Evolutionary conservation across 2,888 invertebrate species (phyloP), one percentile per base, ranked within the genome.

Genomic region (Aphodius sticticus): DNA sequence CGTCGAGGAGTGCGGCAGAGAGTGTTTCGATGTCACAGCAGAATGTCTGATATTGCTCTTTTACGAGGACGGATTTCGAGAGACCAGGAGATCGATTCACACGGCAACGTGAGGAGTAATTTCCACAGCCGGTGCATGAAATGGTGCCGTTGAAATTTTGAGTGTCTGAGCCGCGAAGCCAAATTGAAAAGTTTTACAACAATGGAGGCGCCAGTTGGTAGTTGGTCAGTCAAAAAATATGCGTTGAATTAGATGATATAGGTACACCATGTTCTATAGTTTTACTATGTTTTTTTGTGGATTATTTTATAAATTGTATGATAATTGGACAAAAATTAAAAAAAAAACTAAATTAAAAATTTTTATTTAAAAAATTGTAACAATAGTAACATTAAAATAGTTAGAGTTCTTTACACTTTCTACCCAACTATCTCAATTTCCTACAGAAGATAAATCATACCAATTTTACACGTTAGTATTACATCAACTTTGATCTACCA

Each of bases 1-100:
- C 53, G 53, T 2, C 7, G 53, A 53, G 53, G 12, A 53, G 53
- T 53, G 53, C 12, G 53, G 53, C 53, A 53, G 53, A 53, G 53
- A 53, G 53, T 9, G 53, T 53, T 53, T 53, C 53, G 53, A 53
- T 53, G 53, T 53, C 53, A 53, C 53, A 53, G 53, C 53, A 53
- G 53, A 53, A 53, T 53, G 53, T 53, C 53, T 53, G 53, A 53
- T 53, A 53, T 53, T 53, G 53, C 53, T 53, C 53, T 53, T 53
- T 53, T 53, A 53, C 53, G 53, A 53, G 3, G 53, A 53, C 9
- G 53, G 53, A 53, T 53, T 53, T 53, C 53, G 9, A 53, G 53
- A 53, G 53, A 53, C 9, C 53, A 5, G 12, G 53, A 53, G 53
- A 53, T 53, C 53, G 7, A 53, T 53, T 53, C 53, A 53, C 53